phyloP scores from a whole-genome alignment of 2,888 invertebrate genomes.

The Cephus pygmeus region DNA sequence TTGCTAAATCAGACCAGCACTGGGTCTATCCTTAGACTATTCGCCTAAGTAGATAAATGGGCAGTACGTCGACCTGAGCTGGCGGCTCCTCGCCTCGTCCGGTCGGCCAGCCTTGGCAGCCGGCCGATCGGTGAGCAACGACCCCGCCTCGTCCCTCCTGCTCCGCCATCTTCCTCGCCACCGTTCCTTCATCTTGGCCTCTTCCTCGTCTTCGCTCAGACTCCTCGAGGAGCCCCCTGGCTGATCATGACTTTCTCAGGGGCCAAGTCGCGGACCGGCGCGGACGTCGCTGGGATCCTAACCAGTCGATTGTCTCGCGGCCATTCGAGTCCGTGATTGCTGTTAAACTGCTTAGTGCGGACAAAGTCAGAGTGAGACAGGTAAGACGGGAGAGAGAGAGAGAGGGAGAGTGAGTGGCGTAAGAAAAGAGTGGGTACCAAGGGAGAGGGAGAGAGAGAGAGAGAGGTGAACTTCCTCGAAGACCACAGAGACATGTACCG shows the following conservation, averaged over 20 bases:
- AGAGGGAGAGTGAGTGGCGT: not conserved
- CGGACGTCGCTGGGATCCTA: not conserved
- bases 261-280: not conserved
- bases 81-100: not conserved
- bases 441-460: constrained; percentile 4
- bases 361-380: not conserved
- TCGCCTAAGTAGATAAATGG: not conserved
- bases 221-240: not conserved
- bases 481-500: constrained; percentile 42
- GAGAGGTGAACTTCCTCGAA: constrained; percentile 11
- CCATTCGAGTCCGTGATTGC: not conserved
- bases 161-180: not conserved
- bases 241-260: not conserved
- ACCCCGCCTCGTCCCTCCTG: not conserved
- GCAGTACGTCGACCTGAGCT: not conserved
- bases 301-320: not conserved
- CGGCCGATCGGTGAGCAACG: not conserved
- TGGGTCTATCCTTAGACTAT: not conserved
- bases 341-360: not conserved
- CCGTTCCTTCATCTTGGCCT: not conserved
- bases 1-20: not conserved
- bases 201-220: not conserved
- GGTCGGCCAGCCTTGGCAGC: not conserved
- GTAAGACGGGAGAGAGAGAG: constrained; percentile 3
- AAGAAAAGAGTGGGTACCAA: not conserved